phyloP scores from a whole-genome alignment of 2,797 vertebrate genomes.

The Anolis apletophallus region DNA sequence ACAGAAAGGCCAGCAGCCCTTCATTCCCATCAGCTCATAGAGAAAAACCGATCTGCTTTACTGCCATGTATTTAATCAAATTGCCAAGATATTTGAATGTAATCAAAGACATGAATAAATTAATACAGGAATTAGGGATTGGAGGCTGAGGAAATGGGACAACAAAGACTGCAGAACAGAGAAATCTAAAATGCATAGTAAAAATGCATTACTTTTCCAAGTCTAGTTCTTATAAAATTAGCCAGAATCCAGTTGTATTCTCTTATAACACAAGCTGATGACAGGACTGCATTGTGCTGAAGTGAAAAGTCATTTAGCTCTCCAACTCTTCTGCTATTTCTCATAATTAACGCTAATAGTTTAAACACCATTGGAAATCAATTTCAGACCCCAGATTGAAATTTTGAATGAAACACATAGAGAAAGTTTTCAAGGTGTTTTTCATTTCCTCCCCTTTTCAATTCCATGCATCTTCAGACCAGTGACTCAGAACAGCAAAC shows the following conservation, averaged over 20 bases:
- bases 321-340: not conserved
- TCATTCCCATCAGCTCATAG: not conserved
- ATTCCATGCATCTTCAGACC: conserved; percentile 61
- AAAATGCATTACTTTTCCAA: not conserved
- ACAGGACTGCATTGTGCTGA: not conserved
- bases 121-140: too few species aligned
- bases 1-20: too few species aligned
- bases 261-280: not conserved
- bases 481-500: conserved; percentile 70
- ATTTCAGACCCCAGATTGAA: conserved; percentile 41
- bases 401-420: conserved; percentile 27
- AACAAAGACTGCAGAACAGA: too few species aligned
- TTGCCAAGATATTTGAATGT: too few species aligned
- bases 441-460: conserved; percentile 51
- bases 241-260: not conserved
- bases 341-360: not conserved
- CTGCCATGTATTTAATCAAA: not conserved
- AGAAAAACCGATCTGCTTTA: not conserved
- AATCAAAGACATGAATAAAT: too few species aligned
- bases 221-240: not conserved
- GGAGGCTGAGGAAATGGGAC: too few species aligned
- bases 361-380: conserved; percentile 11
- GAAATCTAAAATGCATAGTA: too few species aligned
- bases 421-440: conserved; percentile 53
- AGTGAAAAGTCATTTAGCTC: not conserved